Base-by-base conservation (phyloP, 2,797 vertebrate species). In the Picus viridis region DNA sequence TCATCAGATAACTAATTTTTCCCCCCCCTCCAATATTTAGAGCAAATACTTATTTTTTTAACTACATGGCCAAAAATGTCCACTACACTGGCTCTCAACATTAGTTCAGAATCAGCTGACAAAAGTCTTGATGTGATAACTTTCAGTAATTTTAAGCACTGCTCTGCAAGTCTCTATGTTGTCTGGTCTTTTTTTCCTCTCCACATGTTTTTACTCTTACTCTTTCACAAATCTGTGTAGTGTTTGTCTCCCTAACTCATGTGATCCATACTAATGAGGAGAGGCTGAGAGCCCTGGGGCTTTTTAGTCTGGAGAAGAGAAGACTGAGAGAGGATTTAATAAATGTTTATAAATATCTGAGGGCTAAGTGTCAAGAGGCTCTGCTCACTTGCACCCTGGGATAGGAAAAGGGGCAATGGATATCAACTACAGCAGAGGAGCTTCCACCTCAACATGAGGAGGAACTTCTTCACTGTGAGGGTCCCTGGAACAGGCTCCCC, bases 131-230 rank as follows among this genome's bases (percentile, higher is more conserved):
- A 77, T 10, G 2, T n/a, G 34, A 3, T 59, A 87, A 87, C 62
- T 90, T 82, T 8, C 19, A 82, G 8, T 58, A 61, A 71, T 49
- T 85, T 57, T 64, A 83, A 91, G 57, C 18, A 83, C n/a, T 62
- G 13, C 6, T 39, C 19, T 53, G 17, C 15, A 79, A 56, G n/a
- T 36, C 63, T 75, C 17, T 65, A 2, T 29, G 39, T 23, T 18
- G 7, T 19, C 12, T 62, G n/a, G 2, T 61, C 41, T 19, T 74
- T 57, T 87, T 49, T 53, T 2, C 61, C 26, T 16, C 26, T 47
- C 36, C 1, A 0, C 3, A 0, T 7, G 9, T 12, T 63, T 69
- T 68, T 36, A 63, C 43, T 27, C 19, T 30, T 36, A 27, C 1
- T 72, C 13, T 62, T 75, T 29, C 24, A 43, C 20, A 83, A 70